Evolutionary conservation across 2,888 invertebrate genomes (phyloP), one percentile per base, ranked within the genome.

Genomic region (Drosophila fulvimacula): DNA sequence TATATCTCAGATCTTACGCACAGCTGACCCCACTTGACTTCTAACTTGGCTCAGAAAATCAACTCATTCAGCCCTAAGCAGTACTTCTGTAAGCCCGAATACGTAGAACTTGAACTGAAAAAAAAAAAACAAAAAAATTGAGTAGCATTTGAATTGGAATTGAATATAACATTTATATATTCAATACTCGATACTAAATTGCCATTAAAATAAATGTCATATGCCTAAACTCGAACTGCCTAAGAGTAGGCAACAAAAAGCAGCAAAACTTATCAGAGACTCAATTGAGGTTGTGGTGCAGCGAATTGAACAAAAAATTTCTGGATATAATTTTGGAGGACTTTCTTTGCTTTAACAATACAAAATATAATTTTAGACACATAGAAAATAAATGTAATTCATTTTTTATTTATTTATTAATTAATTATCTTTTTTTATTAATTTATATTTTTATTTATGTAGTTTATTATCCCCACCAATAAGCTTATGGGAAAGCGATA

Each of bases 11-110:
- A 87, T 87, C 88, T 79, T 76, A 72, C 60, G 49, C 82, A 74
- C 52, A 82, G 72, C 71, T 83, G 87, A 84, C 84, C 89, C 78
- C 87, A 87, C 87, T 85, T 79, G 89, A 84, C 84, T 82, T 76
- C 69, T 78, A 73, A 61, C 68, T 72, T 77, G 69, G 44, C 44
- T 56, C 56, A 73, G 7, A 38, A 38, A n/a, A n/a, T 5, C 51
- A 36, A 51, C 36, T 36, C 36, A 36, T 21, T 21, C 15, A 34
- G 34, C 5, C n/a, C 42, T 7, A 21, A 42, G 42, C 42, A 27
- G 7, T 24, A 44, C 24, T 51, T 61, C 19, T 17, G 4, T 17
- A 3, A 17, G 52, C 52, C 52, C 32, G 13, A 51, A 34, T 51
- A 21, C 46, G 27, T 11, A 11, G 24, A 52, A n/a, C 11, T 7